Evolutionary conservation across 2,113 vertebrate species (phyloP), one percentile per base, ranked within the genome.

Genomic region (Mirza zaza): DNA sequence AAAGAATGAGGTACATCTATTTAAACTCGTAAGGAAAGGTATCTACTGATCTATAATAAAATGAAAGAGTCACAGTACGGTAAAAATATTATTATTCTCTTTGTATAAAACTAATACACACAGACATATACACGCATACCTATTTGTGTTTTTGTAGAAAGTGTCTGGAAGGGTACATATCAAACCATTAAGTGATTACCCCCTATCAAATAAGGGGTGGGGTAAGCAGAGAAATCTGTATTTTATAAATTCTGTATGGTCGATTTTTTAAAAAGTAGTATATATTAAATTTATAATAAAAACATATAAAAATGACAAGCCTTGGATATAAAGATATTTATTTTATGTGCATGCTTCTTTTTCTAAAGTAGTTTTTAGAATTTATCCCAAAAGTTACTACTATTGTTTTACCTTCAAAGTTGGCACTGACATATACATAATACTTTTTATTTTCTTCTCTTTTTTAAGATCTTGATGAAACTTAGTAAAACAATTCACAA

Each of bases 361-460:
- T 91, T 81, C 90, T 95, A 92, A 95, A 92, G 80, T 59, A 88
- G 70, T 77, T 94, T 95, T 91, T 59, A 79, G 76, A 95, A 96
- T 94, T 87, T 96, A 87, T 92, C 34, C 63, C 94, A 70, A 87
- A 68, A 52, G 57, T 85, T 48, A 82, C 34, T 96, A 81, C 70
- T 96, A 95, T 76, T 96, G 90, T 95, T 97, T 98, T 97, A 97
- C 82, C 68, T 87, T 93, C 87, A 90, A 45, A 91, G 65, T 96
- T 97, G 94, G 95, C 93, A 98, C 96, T 94, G 77, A 91, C 18
- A 71, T 76, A 95, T 82, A 97, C 94, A 97, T 85, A 94, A 95
- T 25, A n/a, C 15, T 95, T 65, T 96, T 97, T 55, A 77, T 94
- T 95, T 86, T 92, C 87, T 61, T 85, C 89, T 97, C 87, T 94